Evolutionary conservation across 2,797 vertebrate genomes (phyloP), one percentile per base, ranked within the genome.

Genomic region (Rhinichthys osculus): DNA sequence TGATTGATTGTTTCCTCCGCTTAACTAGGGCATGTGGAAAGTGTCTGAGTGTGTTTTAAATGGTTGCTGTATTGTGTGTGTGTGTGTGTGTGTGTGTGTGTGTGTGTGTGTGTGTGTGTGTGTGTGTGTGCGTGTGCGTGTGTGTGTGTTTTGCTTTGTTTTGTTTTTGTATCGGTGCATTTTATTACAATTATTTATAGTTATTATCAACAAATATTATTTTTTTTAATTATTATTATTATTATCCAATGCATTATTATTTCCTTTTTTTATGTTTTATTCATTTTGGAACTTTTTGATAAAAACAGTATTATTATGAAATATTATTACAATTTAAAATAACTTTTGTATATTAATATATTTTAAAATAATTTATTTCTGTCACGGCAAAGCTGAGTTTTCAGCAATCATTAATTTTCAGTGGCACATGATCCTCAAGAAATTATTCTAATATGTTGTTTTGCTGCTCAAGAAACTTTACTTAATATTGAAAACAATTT

Each of bases 1-100:
- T 82, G 66, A 82, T 82, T 71, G 47, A 82, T 71, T 57, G 66
- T 82, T 71, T 71, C 44, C 23, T 57, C 47, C 57, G 66, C 50
- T 71, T 71, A 82, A 82, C 66, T 82, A 71, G 66, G 66, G 66
- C 66, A 71, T 40, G 66, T 71, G 47, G 50, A 81, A 38, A 17
- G 3, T 47, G 30, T 70, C 66, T 81, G 30, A 23, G 47, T 54
- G 33, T 70, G 64, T 57, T 57, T 80, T 27, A 67, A 80, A 50
- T 13, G 27, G 57, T 47, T 47, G 23, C 38, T 64, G n/a, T 38
- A 64, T 11, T 30, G 2, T 78, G 42, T 42, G 6, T 10, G 13
- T 42, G 54, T 23, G 8, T 5, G 10, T 27, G n/a, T 42, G 23
- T 72, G 30, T 74, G 27, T 74, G 23, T n/a, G 23, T 27, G 23